These are phyloP conservation scores for Mizuhopecten yessoensis DNA, from an alignment of 1,140 invertebrate genomes.

Conservation along the genomic window DNA sequence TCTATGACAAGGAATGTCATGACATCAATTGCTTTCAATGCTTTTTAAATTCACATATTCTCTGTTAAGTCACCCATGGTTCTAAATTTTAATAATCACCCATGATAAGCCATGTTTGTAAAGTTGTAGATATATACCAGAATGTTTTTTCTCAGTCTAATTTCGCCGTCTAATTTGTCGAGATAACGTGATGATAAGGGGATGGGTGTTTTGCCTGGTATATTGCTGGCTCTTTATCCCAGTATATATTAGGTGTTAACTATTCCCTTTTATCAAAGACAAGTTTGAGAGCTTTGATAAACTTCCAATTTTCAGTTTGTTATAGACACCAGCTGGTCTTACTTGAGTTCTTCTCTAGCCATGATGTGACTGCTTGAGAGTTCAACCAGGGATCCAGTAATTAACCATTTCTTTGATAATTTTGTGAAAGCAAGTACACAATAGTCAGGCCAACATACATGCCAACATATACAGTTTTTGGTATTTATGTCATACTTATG, in stretches of 20 bases:
- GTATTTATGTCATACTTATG: too few relatives aligned
- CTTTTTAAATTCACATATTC: too few relatives aligned
- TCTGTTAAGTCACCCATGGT: too few relatives aligned
- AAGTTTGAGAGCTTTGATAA: neutral
- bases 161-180: conserved; percentile 1
- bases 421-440: neutral
- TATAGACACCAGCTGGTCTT: neutral
- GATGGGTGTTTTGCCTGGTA: neutral
- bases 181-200: neutral
- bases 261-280: conserved; percentile 8
- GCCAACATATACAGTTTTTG: too few relatives aligned
- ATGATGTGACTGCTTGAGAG: neutral
- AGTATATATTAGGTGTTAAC: conserved; percentile 12
- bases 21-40: too few relatives aligned
- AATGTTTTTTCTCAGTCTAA: neutral
- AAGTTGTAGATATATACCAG: neutral
- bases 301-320: conserved; percentile 1
- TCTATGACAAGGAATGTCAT: too few relatives aligned
- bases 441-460: neutral
- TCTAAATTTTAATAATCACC: too few relatives aligned
- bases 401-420: neutral
- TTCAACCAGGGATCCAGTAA: neutral
- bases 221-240: neutral
- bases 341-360: neutral
- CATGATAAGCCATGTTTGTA: neutral